These are phyloP conservation scores for Galerucella nymphaeae DNA, from an alignment of 2,888 invertebrate species.

Conservation along the genomic window DNA sequence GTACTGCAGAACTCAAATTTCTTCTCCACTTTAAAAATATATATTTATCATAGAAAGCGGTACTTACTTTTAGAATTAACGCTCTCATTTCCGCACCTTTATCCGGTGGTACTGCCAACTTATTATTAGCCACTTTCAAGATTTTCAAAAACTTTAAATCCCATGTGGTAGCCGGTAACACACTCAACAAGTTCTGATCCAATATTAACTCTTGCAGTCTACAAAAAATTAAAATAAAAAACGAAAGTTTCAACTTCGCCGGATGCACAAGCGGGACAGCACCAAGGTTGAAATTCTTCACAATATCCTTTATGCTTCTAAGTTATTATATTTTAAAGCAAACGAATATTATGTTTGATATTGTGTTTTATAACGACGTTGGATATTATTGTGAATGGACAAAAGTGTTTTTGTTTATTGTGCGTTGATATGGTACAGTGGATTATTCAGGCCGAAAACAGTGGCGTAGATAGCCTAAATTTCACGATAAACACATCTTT, in stretches of 20 bases:
- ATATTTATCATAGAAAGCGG: too few species aligned
- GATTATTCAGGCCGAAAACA: constrained; percentile 6
- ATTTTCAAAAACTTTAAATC: constrained; percentile 71
- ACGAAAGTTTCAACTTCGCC: constrained; percentile 54
- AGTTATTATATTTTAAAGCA: constrained; percentile 12
- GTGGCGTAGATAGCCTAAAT: constrained; percentile 8
- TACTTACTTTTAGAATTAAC: constrained; percentile 67
- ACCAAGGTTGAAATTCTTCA: constrained; percentile 56
- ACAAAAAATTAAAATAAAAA: constrained; percentile 61
- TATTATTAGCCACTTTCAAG: constrained; percentile 71
- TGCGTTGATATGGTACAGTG: constrained; percentile 17
- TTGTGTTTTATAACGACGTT: constrained; percentile 4
- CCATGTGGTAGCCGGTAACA: constrained; percentile 71
- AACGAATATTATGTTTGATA: neutral
- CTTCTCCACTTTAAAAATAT: too few species aligned
- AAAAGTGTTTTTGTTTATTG: constrained; percentile 19
- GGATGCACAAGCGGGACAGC: constrained; percentile 64
- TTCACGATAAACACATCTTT: neutral
- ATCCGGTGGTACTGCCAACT: constrained; percentile 66
- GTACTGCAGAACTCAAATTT: too few species aligned
- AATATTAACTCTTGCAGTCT: constrained; percentile 79
- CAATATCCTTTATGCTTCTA: constrained; percentile 43
- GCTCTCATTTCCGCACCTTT: constrained; percentile 70
- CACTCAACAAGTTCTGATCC: constrained; percentile 78
- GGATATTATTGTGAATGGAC: neutral